Conservation (phyloP, 2,113 vertebrate species). For the Panurus biarmicus region DNA sequence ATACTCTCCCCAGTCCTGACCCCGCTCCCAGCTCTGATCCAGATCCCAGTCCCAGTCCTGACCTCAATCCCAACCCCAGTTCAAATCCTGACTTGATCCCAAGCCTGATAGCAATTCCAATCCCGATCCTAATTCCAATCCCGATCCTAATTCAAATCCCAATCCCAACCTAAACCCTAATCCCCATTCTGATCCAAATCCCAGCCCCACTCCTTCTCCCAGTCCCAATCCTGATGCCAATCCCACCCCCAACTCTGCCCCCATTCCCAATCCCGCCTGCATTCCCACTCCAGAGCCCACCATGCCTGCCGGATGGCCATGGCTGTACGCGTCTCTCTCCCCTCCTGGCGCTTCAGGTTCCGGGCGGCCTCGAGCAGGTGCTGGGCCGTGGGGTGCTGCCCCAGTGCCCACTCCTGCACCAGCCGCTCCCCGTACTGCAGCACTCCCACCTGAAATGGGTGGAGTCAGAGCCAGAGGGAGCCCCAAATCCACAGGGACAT, state of each 20-base stretch:
- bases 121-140: accelerated
- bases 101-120: accelerated
- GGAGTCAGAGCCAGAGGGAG: not conserved
- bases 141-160: accelerated
- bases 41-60: accelerated
- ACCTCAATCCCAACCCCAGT: too few relatives aligned
- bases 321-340: conserved; percentile 88
- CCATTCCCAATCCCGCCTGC: accelerated
- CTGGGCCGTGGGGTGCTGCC: conserved; percentile 79
- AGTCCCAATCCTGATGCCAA: accelerated
- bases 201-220: accelerated
- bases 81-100: not conserved
- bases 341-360: conserved; percentile 91
- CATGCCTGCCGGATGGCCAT: conserved; percentile 84
- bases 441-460: conserved; percentile 77
- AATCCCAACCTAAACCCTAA: not conserved
- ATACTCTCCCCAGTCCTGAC: accelerated
- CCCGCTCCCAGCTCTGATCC: accelerated
- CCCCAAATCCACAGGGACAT: not conserved
- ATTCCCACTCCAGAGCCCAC: conserved; percentile 40
- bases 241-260: accelerated
- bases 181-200: accelerated
- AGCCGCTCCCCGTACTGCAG: conserved; percentile 89
- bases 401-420: conserved; percentile 87
- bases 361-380: conserved; percentile 86